Evolutionary conservation across 92 coral and sea anemone genomes (phyloP), one percentile per base, ranked within the genome.

Genomic region (Metridium senile): DNA sequence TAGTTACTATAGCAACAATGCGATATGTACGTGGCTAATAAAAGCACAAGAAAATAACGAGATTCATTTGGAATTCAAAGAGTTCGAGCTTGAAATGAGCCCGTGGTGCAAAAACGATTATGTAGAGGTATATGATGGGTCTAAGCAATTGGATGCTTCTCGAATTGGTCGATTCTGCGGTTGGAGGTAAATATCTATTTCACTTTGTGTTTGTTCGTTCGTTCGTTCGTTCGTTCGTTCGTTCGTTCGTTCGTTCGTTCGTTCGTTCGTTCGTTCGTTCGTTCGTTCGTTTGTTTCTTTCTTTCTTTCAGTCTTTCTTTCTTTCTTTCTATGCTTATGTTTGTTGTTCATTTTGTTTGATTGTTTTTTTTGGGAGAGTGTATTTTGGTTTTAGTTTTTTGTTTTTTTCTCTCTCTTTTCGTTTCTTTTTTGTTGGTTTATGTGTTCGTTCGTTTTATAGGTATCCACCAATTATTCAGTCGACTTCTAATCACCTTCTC

Each of bases 101-200:
- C 71, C 76, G 26, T 70, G 57, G 8, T 84, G 88, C 47, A 27
- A 21, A 45, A 62, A 66, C 34, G 88, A 84, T 33, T 72, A 28
- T n/a, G 63, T 84, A 1, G 80, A 84, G 18, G 80, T 84, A 20
- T 66, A 49, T 33, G 88, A 84, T 58, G 88, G 88, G 2, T 26
- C 28, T 26, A 3, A 7, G n/a, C 51, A 53, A 16, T 9, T 58
- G 26, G 18, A 45, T 23, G 33, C 84, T 1, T 10, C 72, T 28
- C 65, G 74, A 1, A 74, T 72, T 72, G 88, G 88, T 61, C 81
- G 71, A 66, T 78, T 62, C 22, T 84, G 88, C 58, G 88, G 88
- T n/a, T 45, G 23, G 25, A 63, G 72, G 81, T 75, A 46, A 23
- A 0, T 20, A 11, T 39, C 6, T 39, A n/a, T n/a, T n/a, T n/a